Conservation (phyloP, 2,113 vertebrate genomes). For the Columba janthina region DNA sequence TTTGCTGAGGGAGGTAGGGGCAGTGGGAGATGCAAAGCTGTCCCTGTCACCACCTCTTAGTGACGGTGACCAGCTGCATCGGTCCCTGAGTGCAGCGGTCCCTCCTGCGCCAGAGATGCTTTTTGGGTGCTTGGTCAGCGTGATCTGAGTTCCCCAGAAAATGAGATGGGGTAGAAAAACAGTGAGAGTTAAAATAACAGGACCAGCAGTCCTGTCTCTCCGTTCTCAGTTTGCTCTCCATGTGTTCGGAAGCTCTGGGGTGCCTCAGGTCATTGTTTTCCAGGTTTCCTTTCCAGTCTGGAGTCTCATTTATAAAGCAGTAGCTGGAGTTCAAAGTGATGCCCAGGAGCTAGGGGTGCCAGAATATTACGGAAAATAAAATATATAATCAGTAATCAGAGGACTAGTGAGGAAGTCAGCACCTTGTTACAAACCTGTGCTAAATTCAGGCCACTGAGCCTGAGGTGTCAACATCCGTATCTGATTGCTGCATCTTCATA, state of each 20-base stretch:
- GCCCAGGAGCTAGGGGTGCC: not conserved
- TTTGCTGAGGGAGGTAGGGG: not conserved
- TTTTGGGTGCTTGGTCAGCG: not conserved
- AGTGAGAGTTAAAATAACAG: not conserved
- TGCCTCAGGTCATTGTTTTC: conserved; percentile 40
- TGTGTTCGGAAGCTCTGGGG: not conserved
- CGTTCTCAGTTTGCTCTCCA: not conserved
- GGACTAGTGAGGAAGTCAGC: not conserved
- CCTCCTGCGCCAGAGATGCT: not conserved
- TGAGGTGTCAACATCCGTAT: conserved; percentile 21
- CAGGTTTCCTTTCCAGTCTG: conserved; percentile 4
- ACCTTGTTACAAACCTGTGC: conserved; percentile 15
- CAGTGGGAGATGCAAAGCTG: rapidly evolving
- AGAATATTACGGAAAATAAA: not conserved
- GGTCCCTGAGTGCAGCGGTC: not conserved
- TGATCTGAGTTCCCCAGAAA: not conserved
- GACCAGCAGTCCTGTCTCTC: not conserved
- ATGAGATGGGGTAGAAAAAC: rapidly evolving
- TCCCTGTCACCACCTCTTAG: not conserved
- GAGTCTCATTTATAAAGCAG: conserved; percentile 42
- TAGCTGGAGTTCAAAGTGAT: conserved; percentile 46
- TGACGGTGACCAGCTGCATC: not conserved
- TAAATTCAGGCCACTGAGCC: conserved; percentile 39
- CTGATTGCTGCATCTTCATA: conserved; percentile 11
- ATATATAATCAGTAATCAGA: not conserved